Evolutionary conservation across 2,888 invertebrate species (phyloP), one percentile per base, ranked within the genome.

Genomic region (Parnassius mnemosyne): DNA sequence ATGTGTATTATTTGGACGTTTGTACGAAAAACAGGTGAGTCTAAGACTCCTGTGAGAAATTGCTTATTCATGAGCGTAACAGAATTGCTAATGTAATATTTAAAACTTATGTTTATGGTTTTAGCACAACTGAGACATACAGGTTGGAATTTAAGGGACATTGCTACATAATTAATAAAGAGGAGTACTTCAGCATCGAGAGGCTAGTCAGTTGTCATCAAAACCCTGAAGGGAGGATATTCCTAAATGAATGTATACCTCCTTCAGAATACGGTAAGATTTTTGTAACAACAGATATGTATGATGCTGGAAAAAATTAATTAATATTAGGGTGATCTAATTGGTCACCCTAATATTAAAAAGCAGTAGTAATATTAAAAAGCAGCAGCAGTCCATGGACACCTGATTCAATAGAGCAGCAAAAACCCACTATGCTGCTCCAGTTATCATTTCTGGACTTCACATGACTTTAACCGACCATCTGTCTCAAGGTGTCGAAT

Each of bases 191-290:
- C 68, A 94, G 93, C 57, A 90, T 96, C 47, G 90, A 92, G 61
- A 92, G 94, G 69, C 88, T 96, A 57, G 89, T 95, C 67, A 82
- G 88, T 12, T 92, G 93, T 54, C 94, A 95, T 74, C 93, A 93
- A 73, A 92, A 94, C 72, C 89, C 93, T 0, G 93, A 93, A 56
- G 93, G 92, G 54, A 79, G 90, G 56, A 92, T 95, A 75, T 94
- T 90, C 75, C 84, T 96, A 10, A 92, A 93, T 55, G 95, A 96
- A 78, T 96, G 97, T 73, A 92, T 97, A 79, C 97, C 96, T 25
- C 96, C 97, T 10, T 96, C 97, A 0, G 97, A 97, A 92, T 96
- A 96, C 87, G 97, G 96, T 96, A 86, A 81, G 79, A 42, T 34
- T 52, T 43, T 59, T 47, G n/a, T 47, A 34, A 34, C 34, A 7